Conservation (phyloP, 1,140 invertebrate genomes). For the Euura saliciscinereae region DNA sequence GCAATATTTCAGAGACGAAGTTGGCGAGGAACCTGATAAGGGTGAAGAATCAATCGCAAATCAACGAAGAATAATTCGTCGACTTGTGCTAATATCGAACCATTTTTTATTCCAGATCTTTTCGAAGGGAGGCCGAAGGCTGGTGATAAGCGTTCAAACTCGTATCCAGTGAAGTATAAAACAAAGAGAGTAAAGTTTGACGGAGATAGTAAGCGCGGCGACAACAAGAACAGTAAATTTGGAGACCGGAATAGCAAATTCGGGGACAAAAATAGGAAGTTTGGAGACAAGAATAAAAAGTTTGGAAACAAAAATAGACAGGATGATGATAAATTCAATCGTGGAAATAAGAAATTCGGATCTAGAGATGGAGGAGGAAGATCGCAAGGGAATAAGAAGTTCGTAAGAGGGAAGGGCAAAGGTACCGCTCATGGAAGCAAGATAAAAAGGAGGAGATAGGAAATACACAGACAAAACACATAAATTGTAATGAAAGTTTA, state of each 20-base stretch:
- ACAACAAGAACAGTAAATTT: background rate
- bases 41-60: slow-evolving; percentile 55
- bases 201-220: background rate
- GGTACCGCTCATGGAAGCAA: background rate
- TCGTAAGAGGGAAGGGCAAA: background rate
- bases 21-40: slow-evolving; percentile 85
- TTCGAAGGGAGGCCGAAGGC: slow-evolving; percentile 29
- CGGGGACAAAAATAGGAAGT: background rate
- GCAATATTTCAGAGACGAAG: slow-evolving; percentile 84
- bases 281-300: background rate
- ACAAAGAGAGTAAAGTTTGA: slow-evolving; percentile 34
- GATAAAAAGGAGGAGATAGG: background rate
- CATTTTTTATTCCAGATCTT: slow-evolving; percentile 33
- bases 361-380: background rate
- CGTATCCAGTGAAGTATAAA: slow-evolving; percentile 32
- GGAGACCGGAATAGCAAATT: background rate
- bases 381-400: background rate
- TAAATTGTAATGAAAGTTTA: background rate
- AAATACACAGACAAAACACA: background rate
- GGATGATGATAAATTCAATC: background rate
- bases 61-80: too few relatives aligned
- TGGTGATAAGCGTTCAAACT: slow-evolving; percentile 32
- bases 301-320: background rate
- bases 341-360: background rate
- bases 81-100: background rate